Conservation (phyloP, 2,797 vertebrate species). For the Phoeniculus purpureus region DNA sequence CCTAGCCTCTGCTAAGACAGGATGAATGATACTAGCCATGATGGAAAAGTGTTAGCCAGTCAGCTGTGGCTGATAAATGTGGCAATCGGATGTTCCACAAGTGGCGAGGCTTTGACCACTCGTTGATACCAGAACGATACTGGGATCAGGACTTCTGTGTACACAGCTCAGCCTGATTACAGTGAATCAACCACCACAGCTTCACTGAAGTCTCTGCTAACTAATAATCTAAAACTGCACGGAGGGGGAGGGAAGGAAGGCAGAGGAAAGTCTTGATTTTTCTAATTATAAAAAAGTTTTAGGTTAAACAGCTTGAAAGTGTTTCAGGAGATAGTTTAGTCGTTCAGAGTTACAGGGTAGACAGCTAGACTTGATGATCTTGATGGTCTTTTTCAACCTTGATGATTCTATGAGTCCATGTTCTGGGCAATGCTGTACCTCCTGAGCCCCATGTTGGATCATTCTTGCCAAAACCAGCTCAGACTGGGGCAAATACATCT, state of each 20-base stretch:
- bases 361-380: too few species aligned
- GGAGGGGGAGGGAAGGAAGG: background rate
- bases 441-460: background rate
- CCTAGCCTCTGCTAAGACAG: background rate
- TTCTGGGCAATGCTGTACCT: background rate
- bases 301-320: background rate
- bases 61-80: background rate
- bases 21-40: background rate
- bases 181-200: too few species aligned
- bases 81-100: background rate
- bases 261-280: background rate
- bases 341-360: too few species aligned
- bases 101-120: background rate
- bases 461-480: background rate
- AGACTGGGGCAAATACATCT: background rate
- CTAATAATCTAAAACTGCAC: background rate
- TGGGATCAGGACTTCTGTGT: fast-evolving
- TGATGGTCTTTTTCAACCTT: too few species aligned
- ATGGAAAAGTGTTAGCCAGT: background rate
- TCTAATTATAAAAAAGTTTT: background rate
- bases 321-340: too few species aligned
- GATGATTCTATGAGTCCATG: background rate
- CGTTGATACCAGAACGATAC: background rate
- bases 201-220: slow-evolving; percentile 29
- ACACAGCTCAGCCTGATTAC: background rate